These are phyloP conservation scores for Leptinotarsa texana DNA, from an alignment of 1,140 invertebrate genomes.

Conservation along the genomic window DNA sequence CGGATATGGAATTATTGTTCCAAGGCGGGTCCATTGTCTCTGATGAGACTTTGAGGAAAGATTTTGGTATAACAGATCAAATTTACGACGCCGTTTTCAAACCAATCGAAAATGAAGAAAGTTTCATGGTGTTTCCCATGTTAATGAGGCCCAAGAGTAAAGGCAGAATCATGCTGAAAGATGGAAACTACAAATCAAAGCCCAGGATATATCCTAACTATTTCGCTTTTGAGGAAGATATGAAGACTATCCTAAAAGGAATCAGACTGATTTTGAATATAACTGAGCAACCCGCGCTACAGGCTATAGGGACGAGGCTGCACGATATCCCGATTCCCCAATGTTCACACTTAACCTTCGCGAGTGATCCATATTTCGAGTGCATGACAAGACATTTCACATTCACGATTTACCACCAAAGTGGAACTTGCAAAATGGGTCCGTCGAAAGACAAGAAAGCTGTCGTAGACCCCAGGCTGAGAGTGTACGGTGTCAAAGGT, in stretches of 20 bases:
- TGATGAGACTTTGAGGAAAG: constrained; percentile 54
- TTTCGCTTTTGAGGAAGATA: constrained; percentile 61
- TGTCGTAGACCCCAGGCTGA: constrained; percentile 72
- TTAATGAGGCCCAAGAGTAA: constrained; percentile 71
- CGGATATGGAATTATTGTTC: constrained; percentile 76
- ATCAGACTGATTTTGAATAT: constrained; percentile 51
- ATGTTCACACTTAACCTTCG: constrained; percentile 69
- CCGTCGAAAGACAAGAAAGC: constrained; percentile 65
- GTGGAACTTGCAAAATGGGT: constrained; percentile 87
- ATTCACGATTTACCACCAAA: constrained; percentile 76
- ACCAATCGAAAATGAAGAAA: constrained; percentile 47
- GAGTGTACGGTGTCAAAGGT: constrained; percentile 69
- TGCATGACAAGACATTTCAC: constrained; percentile 72
- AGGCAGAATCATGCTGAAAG: constrained; percentile 68
- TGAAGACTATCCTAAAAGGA: constrained; percentile 54
- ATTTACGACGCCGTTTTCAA: constrained; percentile 54
- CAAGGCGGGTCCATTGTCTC: constrained; percentile 57
- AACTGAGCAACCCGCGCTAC: constrained; percentile 51
- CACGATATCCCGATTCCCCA: constrained; percentile 72
- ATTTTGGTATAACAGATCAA: constrained; percentile 54
- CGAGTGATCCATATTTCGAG: constrained; percentile 79
- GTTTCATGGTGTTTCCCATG: constrained; percentile 61
- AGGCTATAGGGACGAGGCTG: constrained; percentile 56
- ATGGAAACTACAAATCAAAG: constrained; percentile 71
- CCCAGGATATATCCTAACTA: constrained; percentile 86